Percentiles rank a stretch among this genome's conserved stretches.
phyloP scores from a whole-genome alignment of 2,888 invertebrate species.

The Acleris sparsana region DNA sequence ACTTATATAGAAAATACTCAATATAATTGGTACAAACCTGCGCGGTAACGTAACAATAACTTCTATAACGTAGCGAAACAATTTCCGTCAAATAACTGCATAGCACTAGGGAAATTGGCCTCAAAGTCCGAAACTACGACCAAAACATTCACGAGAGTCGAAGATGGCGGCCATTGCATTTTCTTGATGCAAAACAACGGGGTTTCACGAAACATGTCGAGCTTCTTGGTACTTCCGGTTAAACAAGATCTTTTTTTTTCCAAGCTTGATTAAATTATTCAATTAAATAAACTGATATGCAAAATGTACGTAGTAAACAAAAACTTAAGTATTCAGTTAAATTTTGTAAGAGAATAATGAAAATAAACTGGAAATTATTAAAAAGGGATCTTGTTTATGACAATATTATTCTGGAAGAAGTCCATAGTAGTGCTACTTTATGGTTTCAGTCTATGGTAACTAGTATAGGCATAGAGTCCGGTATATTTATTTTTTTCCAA shows the following conservation, averaged over 20 bases:
- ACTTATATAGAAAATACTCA: slow-evolving; percentile 80
- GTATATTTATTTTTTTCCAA: slow-evolving; percentile 15
- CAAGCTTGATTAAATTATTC: background rate
- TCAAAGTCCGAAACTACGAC: slow-evolving; percentile 82
- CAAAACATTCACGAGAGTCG: slow-evolving; percentile 92
- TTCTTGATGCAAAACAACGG: slow-evolving; percentile 90
- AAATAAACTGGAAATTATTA: background rate
- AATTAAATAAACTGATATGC: background rate
- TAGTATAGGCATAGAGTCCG: slow-evolving; percentile 26
- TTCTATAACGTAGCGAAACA: slow-evolving; percentile 70
- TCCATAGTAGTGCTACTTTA: slow-evolving; percentile 12
- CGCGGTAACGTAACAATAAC: slow-evolving; percentile 61
- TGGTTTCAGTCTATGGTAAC: slow-evolving; percentile 29
- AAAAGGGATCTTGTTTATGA: slow-evolving; percentile 5
- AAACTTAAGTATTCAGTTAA: background rate
- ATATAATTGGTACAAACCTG: slow-evolving; percentile 70
- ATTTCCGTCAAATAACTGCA: slow-evolving; percentile 75
- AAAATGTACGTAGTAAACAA: background rate
- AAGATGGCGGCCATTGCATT: slow-evolving; percentile 94
- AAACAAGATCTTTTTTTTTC: slow-evolving; percentile 38
- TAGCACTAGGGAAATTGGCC: slow-evolving; percentile 73
- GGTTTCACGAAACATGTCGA: slow-evolving; percentile 79
- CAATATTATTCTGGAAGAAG: slow-evolving; percentile 28
- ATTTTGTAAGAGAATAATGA: background rate
- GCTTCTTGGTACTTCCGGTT: slow-evolving; percentile 71